Conservation (phyloP, 2,888 invertebrate genomes). For the Pseudococcus longispinus region DNA sequence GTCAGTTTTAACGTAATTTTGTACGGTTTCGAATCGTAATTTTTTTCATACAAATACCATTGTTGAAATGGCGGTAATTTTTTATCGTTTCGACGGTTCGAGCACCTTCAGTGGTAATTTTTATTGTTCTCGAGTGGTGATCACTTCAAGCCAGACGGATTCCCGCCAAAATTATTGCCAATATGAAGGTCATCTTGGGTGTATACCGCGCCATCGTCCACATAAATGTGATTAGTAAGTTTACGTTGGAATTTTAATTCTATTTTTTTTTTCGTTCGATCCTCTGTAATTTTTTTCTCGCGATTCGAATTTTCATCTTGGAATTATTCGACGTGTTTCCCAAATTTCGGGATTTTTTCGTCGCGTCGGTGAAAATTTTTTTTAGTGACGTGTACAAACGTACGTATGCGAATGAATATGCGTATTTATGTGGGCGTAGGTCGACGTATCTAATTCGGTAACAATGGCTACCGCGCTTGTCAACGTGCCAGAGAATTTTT, state of each 20-base stretch:
- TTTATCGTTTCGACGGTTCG: not conserved
- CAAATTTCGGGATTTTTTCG: not conserved
- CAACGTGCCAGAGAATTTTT: not conserved
- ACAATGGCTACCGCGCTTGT: not conserved
- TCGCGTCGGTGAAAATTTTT: not conserved
- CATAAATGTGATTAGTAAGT: not conserved
- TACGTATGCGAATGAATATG: not conserved
- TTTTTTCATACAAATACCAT: not conserved
- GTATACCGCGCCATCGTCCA: not conserved
- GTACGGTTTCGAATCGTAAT: not conserved
- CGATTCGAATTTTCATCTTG: not conserved
- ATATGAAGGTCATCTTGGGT: slow-evolving; percentile 10
- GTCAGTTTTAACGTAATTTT: slow-evolving; percentile 1
- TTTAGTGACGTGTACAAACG: not conserved
- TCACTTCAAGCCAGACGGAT: not conserved
- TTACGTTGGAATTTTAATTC: not conserved
- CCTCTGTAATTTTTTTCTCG: not conserved
- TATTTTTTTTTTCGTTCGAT: not conserved
- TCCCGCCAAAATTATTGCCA: not conserved
- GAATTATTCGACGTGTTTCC: not conserved
- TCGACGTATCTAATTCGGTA: slow-evolving; percentile 18
- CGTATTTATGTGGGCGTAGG: not conserved
- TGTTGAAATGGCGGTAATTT: not conserved
- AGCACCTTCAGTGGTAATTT: not conserved
- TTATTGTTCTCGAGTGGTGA: not conserved